A percentile compares a stretch with the other conserved stretches of the same genome.
These are phyloP conservation scores for Latheticus oryzae DNA, from an alignment of 2,888 invertebrate species.

Conservation along the genomic window DNA sequence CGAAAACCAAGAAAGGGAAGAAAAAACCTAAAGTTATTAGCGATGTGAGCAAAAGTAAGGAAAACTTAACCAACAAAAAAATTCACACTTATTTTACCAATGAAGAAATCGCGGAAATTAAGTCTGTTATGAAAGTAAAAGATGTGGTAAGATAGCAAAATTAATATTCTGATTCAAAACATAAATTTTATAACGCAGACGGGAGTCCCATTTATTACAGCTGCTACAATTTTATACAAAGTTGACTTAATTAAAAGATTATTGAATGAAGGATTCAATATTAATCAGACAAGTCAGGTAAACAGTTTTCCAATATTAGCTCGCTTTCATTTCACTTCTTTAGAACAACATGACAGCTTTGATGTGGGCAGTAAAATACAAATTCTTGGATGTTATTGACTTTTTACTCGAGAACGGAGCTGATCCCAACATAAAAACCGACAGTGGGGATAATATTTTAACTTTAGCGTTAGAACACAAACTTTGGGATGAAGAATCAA, in stretches of 20 bases:
- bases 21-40: conserved; percentile 43
- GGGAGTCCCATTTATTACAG: conserved; percentile 54
- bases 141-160: conserved; percentile 56
- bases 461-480: conserved; percentile 61
- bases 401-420: conserved; percentile 61
- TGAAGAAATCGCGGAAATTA: conserved; percentile 58
- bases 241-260: conserved; percentile 57
- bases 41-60: conserved; percentile 34
- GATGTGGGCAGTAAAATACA: conserved; percentile 63
- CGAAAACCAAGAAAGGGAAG: conserved; percentile 49
- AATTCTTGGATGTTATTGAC: conserved; percentile 61
- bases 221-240: conserved; percentile 61
- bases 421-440: conserved; percentile 57
- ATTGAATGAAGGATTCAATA: conserved; percentile 58
- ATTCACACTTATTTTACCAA: conserved; percentile 52
- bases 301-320: conserved; percentile 8
- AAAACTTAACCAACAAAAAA: conserved; percentile 38
- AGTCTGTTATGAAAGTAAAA: conserved; percentile 55
- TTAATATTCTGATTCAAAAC: conserved; percentile 10
- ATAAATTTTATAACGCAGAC: conserved; percentile 43
- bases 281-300: conserved; percentile 59
- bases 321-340: conserved; percentile 1
- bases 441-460: conserved; percentile 60
- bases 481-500: conserved; percentile 63
- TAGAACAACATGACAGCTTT: conserved; percentile 62